Percentiles rank a stretch among this genome's conserved stretches.
Conservation (phyloP, 2,113 vertebrate genomes). For the Callithrix jacchus region DNA sequence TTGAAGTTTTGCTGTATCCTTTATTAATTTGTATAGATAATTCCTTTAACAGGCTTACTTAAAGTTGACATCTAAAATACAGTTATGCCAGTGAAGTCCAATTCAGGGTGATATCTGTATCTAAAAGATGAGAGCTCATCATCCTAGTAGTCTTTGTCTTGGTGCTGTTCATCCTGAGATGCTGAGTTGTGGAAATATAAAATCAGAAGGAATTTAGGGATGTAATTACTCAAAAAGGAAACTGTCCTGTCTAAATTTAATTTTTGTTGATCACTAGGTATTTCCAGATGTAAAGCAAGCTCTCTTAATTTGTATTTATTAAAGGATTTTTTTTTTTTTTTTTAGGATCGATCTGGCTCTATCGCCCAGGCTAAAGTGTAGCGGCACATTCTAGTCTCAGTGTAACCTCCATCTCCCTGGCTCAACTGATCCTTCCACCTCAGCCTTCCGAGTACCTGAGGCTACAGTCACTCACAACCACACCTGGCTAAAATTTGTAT, state of each 20-base stretch:
- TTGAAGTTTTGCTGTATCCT: neutral
- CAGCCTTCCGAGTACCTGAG: too few relatives aligned
- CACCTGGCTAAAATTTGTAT: too few relatives aligned
- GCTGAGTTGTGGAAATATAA: neutral
- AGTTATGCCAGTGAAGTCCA: neutral
- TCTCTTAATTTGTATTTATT: slow-evolving; percentile 45
- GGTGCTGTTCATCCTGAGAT: neutral
- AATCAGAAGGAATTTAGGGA: neutral
- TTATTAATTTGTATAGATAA: neutral
- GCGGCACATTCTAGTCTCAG: too few relatives aligned
- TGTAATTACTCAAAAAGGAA: neutral
- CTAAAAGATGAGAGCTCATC: neutral
- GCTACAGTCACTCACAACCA: too few relatives aligned
- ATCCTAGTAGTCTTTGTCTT: neutral
- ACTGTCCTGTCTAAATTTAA: neutral
- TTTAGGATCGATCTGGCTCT: neutral
- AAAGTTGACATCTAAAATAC: neutral
- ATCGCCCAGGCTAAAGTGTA: neutral
- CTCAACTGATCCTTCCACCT: neutral
- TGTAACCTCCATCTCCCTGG: too few relatives aligned
- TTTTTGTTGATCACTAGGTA: neutral
- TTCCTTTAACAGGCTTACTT: neutral
- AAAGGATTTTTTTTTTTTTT: neutral
- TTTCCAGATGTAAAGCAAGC: neutral
- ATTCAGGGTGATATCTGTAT: neutral